A percentile compares a stretch with the other conserved stretches of the same genome.
Evolutionary conservation across 1,140 invertebrate genomes (phyloP).

Genomic region (Eciton burchellii): DNA sequence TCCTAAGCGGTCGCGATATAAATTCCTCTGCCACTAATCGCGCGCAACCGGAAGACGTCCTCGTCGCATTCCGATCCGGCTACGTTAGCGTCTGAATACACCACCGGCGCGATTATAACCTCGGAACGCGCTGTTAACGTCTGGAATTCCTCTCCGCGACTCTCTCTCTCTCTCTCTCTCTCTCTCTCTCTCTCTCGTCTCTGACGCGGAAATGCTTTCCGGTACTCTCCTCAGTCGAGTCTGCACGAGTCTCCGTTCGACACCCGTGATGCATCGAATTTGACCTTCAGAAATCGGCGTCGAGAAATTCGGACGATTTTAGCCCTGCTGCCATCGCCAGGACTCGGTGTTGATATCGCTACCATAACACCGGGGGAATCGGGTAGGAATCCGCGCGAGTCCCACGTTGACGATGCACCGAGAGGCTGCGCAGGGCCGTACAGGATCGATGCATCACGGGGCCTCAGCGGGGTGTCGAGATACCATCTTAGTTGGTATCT

Average conservation of each 20-base stretch:
- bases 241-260: too few species aligned
- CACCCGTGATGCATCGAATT: too few species aligned
- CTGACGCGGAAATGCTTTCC: constrained; percentile 11
- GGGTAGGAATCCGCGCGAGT: constrained; percentile 72
- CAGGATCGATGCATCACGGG: constrained; percentile 83
- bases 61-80: constrained; percentile 26
- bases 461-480: constrained; percentile 78
- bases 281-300: too few species aligned
- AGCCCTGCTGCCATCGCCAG: too few species aligned
- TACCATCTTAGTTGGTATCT: constrained; percentile 81
- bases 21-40: constrained; percentile 22
- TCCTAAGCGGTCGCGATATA: constrained; percentile 13
- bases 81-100: constrained; percentile 17
- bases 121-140: constrained; percentile 29
- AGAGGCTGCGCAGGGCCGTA: constrained; percentile 76
- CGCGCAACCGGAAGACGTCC: constrained; percentile 18
- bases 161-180: too few species aligned
- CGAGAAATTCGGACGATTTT: background rate
- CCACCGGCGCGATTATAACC: constrained; percentile 41
- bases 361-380: constrained; percentile 68
- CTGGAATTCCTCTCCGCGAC: constrained; percentile 28
- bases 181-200: too few species aligned
- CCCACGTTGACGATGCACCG: constrained; percentile 69
- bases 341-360: constrained; percentile 66
- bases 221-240: background rate